Conservation (phyloP, 2,113 vertebrate species). For the Megalops atlanticus region DNA sequence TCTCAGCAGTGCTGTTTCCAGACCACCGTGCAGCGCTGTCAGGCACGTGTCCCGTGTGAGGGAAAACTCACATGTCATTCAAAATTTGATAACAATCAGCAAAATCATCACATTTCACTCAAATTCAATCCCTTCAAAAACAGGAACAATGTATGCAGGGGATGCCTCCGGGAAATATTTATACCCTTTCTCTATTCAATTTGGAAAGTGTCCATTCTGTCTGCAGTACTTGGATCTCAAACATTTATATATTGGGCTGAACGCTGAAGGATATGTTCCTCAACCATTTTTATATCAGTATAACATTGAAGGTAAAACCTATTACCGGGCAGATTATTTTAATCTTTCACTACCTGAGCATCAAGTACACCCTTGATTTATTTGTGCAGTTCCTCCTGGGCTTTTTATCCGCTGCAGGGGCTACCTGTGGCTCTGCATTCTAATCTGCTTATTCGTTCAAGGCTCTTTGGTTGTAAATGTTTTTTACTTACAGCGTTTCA, state of each 20-base stretch:
- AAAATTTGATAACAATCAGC: no score
- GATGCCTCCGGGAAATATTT: no score
- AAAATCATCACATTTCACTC: no score
- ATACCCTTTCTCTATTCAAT: background rate
- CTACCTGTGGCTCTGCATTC: constrained; percentile 46
- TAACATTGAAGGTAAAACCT: constrained; percentile 33
- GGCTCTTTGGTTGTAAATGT: background rate
- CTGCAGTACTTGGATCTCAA: background rate
- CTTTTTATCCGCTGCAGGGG: constrained; percentile 26
- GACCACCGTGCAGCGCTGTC: no score
- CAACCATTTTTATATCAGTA: constrained; percentile 22
- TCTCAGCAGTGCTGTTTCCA: no score
- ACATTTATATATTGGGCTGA: background rate
- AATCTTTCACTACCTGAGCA: constrained; percentile 42
- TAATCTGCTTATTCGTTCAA: constrained; percentile 32
- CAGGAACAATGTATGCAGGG: no score
- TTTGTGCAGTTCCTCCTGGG: constrained; percentile 49
- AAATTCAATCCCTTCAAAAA: no score
- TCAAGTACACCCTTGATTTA: background rate
- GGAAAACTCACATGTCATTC: no score
- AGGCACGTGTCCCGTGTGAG: no score
- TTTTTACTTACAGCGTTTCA: constrained; percentile 11
- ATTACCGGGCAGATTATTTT: constrained; percentile 48
- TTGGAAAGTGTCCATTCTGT: background rate
- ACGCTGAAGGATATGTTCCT: background rate